phyloP scores from a whole-genome alignment of 1,140 invertebrate species.

The Ostrea denselamellosa region DNA sequence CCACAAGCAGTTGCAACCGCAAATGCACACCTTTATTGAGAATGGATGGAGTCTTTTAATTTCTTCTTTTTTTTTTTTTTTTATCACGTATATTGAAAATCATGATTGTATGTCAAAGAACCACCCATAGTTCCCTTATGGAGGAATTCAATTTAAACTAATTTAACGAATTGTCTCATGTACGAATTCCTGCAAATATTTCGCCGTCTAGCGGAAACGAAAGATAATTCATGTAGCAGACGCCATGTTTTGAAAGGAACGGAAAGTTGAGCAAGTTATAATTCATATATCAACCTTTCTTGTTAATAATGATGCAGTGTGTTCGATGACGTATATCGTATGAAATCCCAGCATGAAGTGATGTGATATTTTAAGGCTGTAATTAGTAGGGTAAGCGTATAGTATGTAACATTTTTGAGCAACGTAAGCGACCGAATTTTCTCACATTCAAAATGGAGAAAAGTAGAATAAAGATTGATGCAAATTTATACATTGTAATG shows the following conservation, averaged over 20 bases:
- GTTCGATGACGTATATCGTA: not conserved
- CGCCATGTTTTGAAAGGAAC: slow-evolving; percentile 29
- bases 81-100: no score
- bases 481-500: no score
- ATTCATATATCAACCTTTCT: not conserved
- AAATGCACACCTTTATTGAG: no score
- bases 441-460: not conserved
- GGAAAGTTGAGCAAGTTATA: not conserved
- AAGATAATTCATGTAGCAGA: slow-evolving; percentile 13
- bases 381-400: not conserved
- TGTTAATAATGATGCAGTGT: not conserved
- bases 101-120: no score
- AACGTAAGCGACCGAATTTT: slow-evolving; percentile 21
- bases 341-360: not conserved
- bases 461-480: no score
- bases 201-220: not conserved
- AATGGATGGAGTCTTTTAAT: no score
- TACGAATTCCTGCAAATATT: not conserved
- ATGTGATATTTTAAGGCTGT: not conserved
- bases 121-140: no score
- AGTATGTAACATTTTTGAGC: not conserved
- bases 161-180: not conserved
- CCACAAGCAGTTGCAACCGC: no score
- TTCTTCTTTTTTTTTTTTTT: no score
- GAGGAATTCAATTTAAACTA: no score